These are phyloP conservation scores for Scaptomyza tumidula DNA, from an alignment of 2,888 invertebrate genomes.

Conservation along the genomic window DNA sequence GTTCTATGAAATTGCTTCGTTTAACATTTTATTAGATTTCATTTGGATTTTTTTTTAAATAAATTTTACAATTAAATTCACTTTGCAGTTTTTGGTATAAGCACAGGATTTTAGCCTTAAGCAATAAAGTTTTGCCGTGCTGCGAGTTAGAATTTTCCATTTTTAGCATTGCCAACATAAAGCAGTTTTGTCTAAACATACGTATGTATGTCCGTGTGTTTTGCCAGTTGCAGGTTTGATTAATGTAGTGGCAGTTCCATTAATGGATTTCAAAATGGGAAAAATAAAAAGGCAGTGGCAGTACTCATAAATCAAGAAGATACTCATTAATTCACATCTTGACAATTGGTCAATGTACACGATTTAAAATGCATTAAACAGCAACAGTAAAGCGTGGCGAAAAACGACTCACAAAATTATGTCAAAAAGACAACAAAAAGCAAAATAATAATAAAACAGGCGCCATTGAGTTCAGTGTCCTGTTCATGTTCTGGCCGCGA, in stretches of 20 bases:
- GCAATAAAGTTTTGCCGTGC: background rate
- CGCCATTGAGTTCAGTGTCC: constrained; percentile 27
- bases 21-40: background rate
- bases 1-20: background rate
- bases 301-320: constrained; percentile 64
- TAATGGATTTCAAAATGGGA: constrained; percentile 35
- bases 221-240: constrained; percentile 25
- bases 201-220: background rate
- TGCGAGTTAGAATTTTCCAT: background rate
- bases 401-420: constrained; percentile 30
- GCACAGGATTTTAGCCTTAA: background rate
- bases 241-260: constrained; percentile 35
- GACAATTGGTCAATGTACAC: constrained; percentile 75
- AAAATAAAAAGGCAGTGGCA: constrained; percentile 2
- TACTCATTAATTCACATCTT: constrained; percentile 70
- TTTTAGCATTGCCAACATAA: constrained; percentile 6
- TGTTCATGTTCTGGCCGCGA: constrained; percentile 48
- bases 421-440: constrained; percentile 23
- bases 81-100: background rate
- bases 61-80: too few species aligned
- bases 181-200: background rate
- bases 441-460: constrained; percentile 11
- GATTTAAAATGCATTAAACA: constrained; percentile 74
- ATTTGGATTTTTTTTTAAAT: too few species aligned
- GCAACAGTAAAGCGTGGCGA: constrained; percentile 19